Conservation (phyloP, 2,888 invertebrate genomes). For the Muschampia staudingeri region DNA sequence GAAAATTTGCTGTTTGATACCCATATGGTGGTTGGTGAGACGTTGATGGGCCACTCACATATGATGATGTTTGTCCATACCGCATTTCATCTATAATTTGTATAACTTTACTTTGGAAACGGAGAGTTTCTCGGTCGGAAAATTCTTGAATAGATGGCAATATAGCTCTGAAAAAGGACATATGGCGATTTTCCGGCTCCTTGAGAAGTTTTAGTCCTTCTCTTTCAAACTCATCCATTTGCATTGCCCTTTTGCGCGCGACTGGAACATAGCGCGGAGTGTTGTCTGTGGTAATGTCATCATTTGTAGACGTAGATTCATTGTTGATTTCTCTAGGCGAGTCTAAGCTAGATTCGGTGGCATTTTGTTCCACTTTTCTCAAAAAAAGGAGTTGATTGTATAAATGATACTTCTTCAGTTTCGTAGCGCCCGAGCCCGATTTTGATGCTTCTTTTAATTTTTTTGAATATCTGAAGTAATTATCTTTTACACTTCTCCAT, state of each 20-base stretch:
- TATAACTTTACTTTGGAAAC: conserved; percentile 61
- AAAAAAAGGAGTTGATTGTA: conserved; percentile 64
- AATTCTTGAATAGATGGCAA: conserved; percentile 26
- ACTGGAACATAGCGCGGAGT: conserved; percentile 61
- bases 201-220: conserved; percentile 62
- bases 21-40: conserved; percentile 51
- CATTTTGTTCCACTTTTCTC: conserved; percentile 64
- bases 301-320: conserved; percentile 54
- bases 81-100: conserved; percentile 68
- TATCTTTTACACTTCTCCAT: conserved; percentile 51
- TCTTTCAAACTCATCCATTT: conserved; percentile 66
- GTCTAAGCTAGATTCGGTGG: conserved; percentile 63
- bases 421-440: conserved; percentile 63
- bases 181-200: conserved; percentile 66
- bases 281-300: conserved; percentile 53
- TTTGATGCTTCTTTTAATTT: conserved; percentile 64
- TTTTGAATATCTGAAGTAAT: conserved; percentile 58
- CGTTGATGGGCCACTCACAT: conserved; percentile 12
- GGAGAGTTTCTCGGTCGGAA: conserved; percentile 22
- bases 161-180: conserved; percentile 62
- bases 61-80: conserved; percentile 64
- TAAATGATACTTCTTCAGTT: conserved; percentile 53
- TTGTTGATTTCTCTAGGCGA: conserved; percentile 55
- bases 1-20: conserved; percentile 65
- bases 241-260: conserved; percentile 65